A percentile compares a stretch with the other conserved stretches of the same genome.
Evolutionary conservation across 1,140 invertebrate species (phyloP).

Genomic region (Chlorops oryzae): DNA sequence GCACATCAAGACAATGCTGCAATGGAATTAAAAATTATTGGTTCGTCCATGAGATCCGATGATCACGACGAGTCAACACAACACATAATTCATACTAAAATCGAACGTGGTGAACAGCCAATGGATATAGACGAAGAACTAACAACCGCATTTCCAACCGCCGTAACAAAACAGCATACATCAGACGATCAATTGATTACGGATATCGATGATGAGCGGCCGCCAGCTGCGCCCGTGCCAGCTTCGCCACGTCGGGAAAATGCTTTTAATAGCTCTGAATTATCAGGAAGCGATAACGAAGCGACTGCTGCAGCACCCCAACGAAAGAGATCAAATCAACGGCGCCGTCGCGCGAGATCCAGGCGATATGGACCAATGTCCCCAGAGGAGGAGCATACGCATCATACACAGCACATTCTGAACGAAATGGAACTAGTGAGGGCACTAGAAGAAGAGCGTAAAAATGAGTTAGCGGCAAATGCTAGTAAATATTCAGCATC

Average conservation of each 20-base stretch:
- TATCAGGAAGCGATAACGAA: too few species aligned
- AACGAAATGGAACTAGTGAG: conserved; percentile 40
- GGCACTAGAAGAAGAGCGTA: conserved; percentile 36
- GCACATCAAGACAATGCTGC: too few species aligned
- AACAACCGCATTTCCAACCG: conserved; percentile 35
- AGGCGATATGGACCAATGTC: conserved; percentile 9
- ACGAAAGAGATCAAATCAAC: conserved; percentile 21
- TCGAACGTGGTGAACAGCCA: conserved; percentile 33
- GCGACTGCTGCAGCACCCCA: too few species aligned
- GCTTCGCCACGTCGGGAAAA: conserved; percentile 33
- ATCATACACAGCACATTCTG: conserved; percentile 39
- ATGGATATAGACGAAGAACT: conserved; percentile 45
- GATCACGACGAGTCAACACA: too few species aligned
- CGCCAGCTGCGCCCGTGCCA: conserved; percentile 37
- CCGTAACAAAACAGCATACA: too few species aligned
- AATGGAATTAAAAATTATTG: too few species aligned
- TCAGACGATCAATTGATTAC: too few species aligned
- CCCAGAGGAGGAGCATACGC: conserved; percentile 36
- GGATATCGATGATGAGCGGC: conserved; percentile 39
- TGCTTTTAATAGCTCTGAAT: too few species aligned
- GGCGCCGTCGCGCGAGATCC: conserved; percentile 18
- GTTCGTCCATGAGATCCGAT: too few species aligned
- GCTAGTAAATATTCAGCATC: conserved; percentile 31
- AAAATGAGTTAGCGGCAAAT: conserved; percentile 40
- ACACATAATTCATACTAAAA: conserved; percentile 5